Conservation (phyloP, 2,888 invertebrate genomes). For the Syrista parreyssii region DNA sequence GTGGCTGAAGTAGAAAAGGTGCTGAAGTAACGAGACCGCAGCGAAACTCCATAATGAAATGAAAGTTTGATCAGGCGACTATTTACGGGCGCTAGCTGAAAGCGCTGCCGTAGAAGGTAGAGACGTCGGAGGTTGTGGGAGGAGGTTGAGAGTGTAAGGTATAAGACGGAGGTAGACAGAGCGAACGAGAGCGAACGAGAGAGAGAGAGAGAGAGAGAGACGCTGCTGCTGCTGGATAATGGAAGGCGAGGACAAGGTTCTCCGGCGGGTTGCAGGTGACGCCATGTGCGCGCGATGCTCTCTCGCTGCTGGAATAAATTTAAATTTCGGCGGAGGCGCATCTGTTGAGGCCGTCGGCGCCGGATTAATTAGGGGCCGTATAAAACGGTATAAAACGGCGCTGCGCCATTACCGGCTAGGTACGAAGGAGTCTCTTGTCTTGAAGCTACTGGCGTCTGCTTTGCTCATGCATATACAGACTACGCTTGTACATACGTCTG, state of each 20-base stretch:
- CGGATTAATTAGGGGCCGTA: conserved; percentile 51
- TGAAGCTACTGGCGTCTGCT: no score
- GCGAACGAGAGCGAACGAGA: conserved; percentile 4
- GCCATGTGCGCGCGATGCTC: conserved; percentile 31
- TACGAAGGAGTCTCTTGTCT: no score
- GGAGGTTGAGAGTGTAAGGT: no score
- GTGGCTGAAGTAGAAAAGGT: conserved; percentile 9
- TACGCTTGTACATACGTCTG: no score
- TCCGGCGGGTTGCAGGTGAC: conserved; percentile 53
- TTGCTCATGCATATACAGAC: no score
- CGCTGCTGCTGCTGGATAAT: neutral
- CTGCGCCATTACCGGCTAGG: no score
- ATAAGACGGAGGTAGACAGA: conserved; percentile 4
- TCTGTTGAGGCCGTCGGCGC: conserved; percentile 47
- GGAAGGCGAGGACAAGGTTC: conserved; percentile 22
- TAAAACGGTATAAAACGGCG: conserved; percentile 22
- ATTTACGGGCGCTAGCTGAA: conserved; percentile 25
- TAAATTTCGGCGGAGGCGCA: conserved; percentile 49
- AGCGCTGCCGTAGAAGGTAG: conserved; percentile 17
- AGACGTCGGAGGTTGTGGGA: neutral
- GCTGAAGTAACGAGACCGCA: conserved; percentile 17
- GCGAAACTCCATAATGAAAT: conserved; percentile 33
- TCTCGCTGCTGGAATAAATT: conserved; percentile 46
- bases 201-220: conserved; percentile 17
- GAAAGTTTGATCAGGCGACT: conserved; percentile 40